Conservation (phyloP, 2,888 invertebrate genomes). For the Bombyx huttoni region DNA sequence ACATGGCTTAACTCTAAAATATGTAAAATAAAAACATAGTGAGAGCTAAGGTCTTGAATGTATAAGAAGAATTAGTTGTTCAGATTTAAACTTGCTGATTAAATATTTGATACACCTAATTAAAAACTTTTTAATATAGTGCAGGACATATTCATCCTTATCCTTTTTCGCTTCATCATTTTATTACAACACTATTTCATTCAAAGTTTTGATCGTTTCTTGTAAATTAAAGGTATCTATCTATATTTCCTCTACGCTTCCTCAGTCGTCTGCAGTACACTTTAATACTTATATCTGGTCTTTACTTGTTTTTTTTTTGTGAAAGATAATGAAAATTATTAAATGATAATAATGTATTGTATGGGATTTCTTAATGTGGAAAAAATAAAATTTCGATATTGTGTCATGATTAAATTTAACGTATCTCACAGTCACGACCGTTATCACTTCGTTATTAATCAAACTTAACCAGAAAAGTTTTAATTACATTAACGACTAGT, state of each 20-base stretch:
- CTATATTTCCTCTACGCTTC: neutral
- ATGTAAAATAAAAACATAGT: too few species aligned
- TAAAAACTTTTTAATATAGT: too few species aligned
- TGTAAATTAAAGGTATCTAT: conserved; percentile 12
- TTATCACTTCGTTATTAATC: neutral
- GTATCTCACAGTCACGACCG: neutral
- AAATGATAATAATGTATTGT: neutral
- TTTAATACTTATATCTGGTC: neutral
- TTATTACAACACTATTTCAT: too few species aligned
- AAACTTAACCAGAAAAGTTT: neutral
- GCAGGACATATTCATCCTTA: too few species aligned
- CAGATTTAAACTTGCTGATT: too few species aligned
- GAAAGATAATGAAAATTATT: neutral
- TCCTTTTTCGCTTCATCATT: too few species aligned
- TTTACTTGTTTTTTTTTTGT: neutral
- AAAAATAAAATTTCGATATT: neutral
- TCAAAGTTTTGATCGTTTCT: conserved; percentile 23
- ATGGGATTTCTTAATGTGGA: neutral
- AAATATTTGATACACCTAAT: too few species aligned
- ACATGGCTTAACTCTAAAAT: too few species aligned
- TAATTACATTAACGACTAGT: neutral
- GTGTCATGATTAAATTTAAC: neutral
- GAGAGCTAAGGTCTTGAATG: too few species aligned
- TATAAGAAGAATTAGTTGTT: too few species aligned
- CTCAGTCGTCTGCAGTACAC: neutral